Percentiles rank a stretch among this genome's conserved stretches.
Conservation (phyloP, 2,888 invertebrate genomes). For the Druceiella hillmani region DNA sequence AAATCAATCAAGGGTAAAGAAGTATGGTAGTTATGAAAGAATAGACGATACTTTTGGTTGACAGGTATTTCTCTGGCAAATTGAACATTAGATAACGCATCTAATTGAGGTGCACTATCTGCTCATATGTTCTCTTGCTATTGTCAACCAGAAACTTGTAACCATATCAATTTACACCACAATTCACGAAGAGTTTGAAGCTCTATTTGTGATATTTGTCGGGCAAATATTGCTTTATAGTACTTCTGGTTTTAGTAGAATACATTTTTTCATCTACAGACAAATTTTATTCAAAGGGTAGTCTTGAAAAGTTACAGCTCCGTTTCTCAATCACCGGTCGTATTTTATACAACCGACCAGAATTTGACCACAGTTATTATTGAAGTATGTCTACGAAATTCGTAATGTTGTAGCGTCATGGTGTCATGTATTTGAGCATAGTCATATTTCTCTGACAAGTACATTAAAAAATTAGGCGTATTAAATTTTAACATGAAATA, state of each 20-base stretch:
- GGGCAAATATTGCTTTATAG: neutral
- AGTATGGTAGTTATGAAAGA: neutral
- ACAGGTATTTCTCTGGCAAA: neutral
- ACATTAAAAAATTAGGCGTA: no score
- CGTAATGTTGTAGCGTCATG: no score
- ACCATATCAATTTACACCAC: neutral
- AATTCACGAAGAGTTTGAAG: no score
- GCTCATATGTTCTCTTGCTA: neutral
- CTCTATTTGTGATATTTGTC: neutral
- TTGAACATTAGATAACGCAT: neutral
- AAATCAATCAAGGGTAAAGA: neutral
- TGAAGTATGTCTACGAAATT: no score
- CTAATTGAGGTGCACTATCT: neutral
- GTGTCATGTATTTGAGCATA: no score
- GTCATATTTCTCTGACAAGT: no score
- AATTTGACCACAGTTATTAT: no score
- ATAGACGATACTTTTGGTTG: neutral
- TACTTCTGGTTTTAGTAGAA: neutral
- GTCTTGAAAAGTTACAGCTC: conserved; percentile 8
- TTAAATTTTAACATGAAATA: no score
- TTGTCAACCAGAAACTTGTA: neutral
- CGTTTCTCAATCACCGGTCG: conserved; percentile 18
- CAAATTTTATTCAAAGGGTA: conserved; percentile 5
- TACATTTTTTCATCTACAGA: neutral
- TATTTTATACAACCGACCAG: conserved; percentile 19